Percentiles rank a stretch among this genome's conserved stretches.
These are phyloP conservation scores for Heliconius himera DNA, from an alignment of 1,140 invertebrate species.

Conservation along the genomic window DNA sequence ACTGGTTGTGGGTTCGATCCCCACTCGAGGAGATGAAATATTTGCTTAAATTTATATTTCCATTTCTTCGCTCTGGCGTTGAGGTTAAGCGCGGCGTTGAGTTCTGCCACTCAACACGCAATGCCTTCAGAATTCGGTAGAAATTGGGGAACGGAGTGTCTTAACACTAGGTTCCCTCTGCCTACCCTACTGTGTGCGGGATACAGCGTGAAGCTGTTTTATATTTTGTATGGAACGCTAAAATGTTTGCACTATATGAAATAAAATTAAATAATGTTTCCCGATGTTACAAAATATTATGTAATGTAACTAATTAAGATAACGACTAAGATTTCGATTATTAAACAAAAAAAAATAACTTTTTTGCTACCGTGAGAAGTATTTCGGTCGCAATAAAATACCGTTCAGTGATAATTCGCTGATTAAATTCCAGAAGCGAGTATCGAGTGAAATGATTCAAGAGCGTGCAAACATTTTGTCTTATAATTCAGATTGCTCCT, in stretches of 20 bases:
- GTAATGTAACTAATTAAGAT: not conserved
- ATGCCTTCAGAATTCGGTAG: too few relatives aligned
- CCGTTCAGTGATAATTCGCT: conserved; percentile 51
- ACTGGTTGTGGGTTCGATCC: too few relatives aligned
- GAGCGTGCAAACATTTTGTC: conserved; percentile 33
- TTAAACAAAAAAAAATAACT: not conserved
- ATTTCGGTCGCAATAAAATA: conserved; percentile 46
- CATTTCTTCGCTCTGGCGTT: too few relatives aligned
- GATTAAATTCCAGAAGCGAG: conserved; percentile 49
- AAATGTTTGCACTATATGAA: too few relatives aligned
- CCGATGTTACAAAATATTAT: conserved; percentile 4
- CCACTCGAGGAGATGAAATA: too few relatives aligned
- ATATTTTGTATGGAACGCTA: not conserved
- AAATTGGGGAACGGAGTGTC: too few relatives aligned
- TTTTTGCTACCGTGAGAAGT: conserved; percentile 50
- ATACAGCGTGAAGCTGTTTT: too few relatives aligned
- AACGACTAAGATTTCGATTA: not conserved
- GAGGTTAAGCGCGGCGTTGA: too few relatives aligned
- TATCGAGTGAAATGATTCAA: conserved; percentile 42
- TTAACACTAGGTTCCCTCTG: too few relatives aligned
- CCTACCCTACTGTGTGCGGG: too few relatives aligned
- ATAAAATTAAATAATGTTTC: not conserved
- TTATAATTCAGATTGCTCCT: conserved; percentile 50
- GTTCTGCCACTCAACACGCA: too few relatives aligned
- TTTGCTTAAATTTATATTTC: too few relatives aligned